Conservation (phyloP, 2,797 vertebrate genomes). For the Tokudaia muenninki region DNA sequence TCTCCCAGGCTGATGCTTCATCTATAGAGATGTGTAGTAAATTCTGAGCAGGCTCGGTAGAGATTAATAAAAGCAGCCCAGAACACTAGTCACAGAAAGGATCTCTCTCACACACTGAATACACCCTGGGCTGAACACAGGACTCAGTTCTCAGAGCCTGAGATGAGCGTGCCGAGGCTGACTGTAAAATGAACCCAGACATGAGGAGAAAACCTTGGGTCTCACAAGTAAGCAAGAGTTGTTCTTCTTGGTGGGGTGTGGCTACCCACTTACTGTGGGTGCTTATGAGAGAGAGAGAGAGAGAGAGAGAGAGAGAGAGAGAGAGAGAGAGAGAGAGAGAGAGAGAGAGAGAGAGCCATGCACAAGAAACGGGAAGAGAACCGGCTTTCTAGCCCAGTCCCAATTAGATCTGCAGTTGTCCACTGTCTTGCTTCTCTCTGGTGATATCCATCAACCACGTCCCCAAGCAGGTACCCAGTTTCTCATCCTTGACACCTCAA, state of each 20-base stretch:
- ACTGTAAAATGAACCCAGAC: not conserved
- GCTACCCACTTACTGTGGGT: too few species aligned
- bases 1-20: too few species aligned
- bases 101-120: not conserved
- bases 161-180: not conserved
- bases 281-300: not conserved
- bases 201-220: fast-evolving
- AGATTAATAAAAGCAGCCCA: fast-evolving
- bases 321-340: not conserved
- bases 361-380: not conserved
- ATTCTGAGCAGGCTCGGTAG: not conserved
- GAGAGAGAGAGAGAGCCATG: not conserved
- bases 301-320: fast-evolving
- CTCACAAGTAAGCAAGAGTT: not conserved
- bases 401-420: not conserved
- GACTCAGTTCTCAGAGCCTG: too few species aligned
- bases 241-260: not conserved
- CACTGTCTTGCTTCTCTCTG: not conserved
- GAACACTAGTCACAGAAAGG: not conserved
- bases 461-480: not conserved
- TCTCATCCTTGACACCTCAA: not conserved
- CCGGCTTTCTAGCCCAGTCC: not conserved
- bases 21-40: fast-evolving
- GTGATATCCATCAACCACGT: not conserved
- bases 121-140: fast-evolving